Evolutionary conservation across 1,140 invertebrate species (phyloP).

Genomic region (Physella acuta): DNA sequence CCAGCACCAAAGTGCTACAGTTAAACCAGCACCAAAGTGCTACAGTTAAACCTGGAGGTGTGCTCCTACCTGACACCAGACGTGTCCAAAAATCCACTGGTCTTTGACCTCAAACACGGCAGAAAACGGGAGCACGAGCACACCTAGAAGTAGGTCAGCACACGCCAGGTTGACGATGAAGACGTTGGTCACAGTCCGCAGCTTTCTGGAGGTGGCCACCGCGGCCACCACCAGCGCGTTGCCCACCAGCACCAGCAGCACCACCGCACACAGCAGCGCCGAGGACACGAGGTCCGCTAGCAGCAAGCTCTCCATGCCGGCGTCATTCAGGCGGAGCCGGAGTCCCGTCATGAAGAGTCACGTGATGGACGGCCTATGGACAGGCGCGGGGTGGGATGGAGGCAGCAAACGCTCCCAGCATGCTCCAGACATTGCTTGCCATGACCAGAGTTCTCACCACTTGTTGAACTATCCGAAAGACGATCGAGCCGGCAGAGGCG

Average conservation of each 20-base stretch:
- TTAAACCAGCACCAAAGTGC: no score
- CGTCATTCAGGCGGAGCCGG: neutral
- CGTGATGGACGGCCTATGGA: no score
- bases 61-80: slow-evolving; percentile 61
- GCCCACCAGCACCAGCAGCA: slow-evolving; percentile 42
- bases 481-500: no score
- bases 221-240: slow-evolving; percentile 44
- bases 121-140: slow-evolving; percentile 63
- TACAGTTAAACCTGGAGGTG: no score
- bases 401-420: no score
- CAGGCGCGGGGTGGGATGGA: no score
- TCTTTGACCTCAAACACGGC: slow-evolving; percentile 47
- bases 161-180: slow-evolving; percentile 90
- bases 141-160: slow-evolving; percentile 79
- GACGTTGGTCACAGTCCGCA: slow-evolving; percentile 70
- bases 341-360: no score
- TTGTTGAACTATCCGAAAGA: no score
- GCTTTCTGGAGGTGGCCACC: slow-evolving; percentile 34
- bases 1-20: no score
- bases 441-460: no score
- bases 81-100: slow-evolving; percentile 56
- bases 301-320: neutral
- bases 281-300: slow-evolving; percentile 11
- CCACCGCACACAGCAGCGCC: slow-evolving; percentile 8
- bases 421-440: no score